A percentile compares a stretch with the other conserved stretches of the same genome.
Conservation (phyloP, 2,888 invertebrate species). For the Actias luna region DNA sequence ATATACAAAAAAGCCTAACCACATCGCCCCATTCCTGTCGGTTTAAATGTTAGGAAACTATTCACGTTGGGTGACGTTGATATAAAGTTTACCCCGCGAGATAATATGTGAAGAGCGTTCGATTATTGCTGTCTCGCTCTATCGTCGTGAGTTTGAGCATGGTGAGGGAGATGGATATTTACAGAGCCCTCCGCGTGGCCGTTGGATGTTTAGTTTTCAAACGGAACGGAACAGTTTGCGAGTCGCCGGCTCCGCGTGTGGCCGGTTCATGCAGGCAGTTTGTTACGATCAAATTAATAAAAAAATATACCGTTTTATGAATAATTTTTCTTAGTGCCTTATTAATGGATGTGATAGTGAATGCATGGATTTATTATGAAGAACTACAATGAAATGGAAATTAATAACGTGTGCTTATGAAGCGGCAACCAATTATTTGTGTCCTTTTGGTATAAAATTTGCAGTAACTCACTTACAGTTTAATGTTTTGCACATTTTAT, state of each 20-base stretch:
- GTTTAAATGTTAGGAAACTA: conserved; percentile 70
- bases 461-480: conserved; percentile 52
- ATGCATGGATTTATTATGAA: conserved; percentile 68
- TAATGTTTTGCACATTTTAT: conserved; percentile 51
- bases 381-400: conserved; percentile 53
- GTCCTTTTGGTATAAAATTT: conserved; percentile 77
- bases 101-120: conserved; percentile 63
- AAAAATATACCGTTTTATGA: conserved; percentile 63
- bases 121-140: conserved; percentile 59
- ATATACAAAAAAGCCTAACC: conserved; percentile 67
- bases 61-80: conserved; percentile 74
- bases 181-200: conserved; percentile 74
- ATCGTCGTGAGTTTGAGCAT: conserved; percentile 42
- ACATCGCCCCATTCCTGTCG: conserved; percentile 70
- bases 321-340: conserved; percentile 70
- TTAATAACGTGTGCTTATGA: conserved; percentile 59
- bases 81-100: conserved; percentile 73
- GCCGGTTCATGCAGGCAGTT: conserved; percentile 69
- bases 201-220: conserved; percentile 70
- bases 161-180: conserved; percentile 72
- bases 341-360: conserved; percentile 75
- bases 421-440: conserved; percentile 57
- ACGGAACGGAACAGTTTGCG: conserved; percentile 76
- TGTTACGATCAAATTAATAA: conserved; percentile 70
- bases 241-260: conserved; percentile 78